Base-by-base conservation (phyloP, 2,113 vertebrate genomes). In the Abramis brama region DNA sequence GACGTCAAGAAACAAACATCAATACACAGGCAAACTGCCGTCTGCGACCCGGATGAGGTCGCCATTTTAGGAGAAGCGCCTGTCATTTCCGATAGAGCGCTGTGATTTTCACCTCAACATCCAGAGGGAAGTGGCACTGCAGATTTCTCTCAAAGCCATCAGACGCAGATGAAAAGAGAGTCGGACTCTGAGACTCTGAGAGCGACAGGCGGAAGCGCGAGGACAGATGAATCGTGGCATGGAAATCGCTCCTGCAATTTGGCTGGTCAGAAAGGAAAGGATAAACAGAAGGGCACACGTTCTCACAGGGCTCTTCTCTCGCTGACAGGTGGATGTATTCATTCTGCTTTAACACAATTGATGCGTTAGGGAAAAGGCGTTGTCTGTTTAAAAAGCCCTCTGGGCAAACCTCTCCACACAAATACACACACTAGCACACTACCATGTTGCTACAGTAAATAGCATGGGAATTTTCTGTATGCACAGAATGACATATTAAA, bases 151-250 rank as follows among this genome's bases (percentile, higher is more conserved):
- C 27, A 36, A 12, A 82, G 80, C 62, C 64, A 52, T 82, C 15
- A 52, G 60, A 68, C 39, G 39, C 64, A 36, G 80, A 70, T 70
- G 64, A 70, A 82, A 82, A 82, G 43, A 25, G 79, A 82, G 62
- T 68, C 62, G 60, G 45, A 33, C 25, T 33, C 50, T 21, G 45
- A 81, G 62, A 21, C 47, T 77, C 50, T 77, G 45, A 82, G 39
- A 39, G 59, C 36, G 59, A 62, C 57, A 9, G 2, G 39, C 39
- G 19, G 78, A 45, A 23, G 79, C n/a, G 62, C 66, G 70, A 86
- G 73, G 57, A 47, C 47, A 86, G 68, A 84, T 86, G 84, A 80
- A 88, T 81, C 74, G 55, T 50, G 59, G 36, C 68, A 79, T n/a
- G 50, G 64, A 79, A 82, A 83, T 79, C 62, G 15, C 79, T 74